phyloP scores from a whole-genome alignment of 2,113 vertebrate genomes.

The Periophthalmodon schlosseri region DNA sequence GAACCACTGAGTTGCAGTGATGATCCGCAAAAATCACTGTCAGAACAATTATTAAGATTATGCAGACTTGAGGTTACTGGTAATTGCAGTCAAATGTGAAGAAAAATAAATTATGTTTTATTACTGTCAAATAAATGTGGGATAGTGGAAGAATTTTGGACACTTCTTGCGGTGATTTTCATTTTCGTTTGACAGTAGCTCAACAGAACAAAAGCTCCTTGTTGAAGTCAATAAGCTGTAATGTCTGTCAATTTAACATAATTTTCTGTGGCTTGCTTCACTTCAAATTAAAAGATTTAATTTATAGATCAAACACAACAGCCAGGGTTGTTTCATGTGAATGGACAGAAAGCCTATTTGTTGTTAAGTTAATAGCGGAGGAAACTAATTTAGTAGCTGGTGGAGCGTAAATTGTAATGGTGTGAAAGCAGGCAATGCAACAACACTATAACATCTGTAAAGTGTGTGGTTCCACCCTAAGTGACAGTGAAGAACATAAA shows the following conservation, averaged over 20 bases:
- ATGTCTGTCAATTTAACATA: background rate
- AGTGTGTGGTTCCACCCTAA: constrained; percentile 24
- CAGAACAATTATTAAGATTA: constrained; percentile 14
- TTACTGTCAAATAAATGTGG: constrained; percentile 26
- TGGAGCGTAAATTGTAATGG: constrained; percentile 9
- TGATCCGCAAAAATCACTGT: constrained; percentile 7
- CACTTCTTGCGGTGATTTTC: constrained; percentile 24
- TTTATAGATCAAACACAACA: constrained; percentile 2
- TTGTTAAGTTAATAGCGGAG: background rate
- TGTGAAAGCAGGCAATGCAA: constrained; percentile 38
- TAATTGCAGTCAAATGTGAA: constrained; percentile 22
- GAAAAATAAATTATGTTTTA: constrained; percentile 23
- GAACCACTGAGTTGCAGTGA: background rate
- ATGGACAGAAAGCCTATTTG: background rate
- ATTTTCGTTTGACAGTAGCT: constrained; percentile 27
- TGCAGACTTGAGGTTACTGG: constrained; percentile 49
- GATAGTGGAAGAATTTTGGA: constrained; percentile 27
- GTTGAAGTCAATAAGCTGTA: constrained; percentile 11
- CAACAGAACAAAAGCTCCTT: constrained; percentile 27
- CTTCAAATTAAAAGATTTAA: background rate
- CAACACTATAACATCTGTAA: constrained; percentile 20
- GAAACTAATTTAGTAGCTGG: constrained; percentile 41
- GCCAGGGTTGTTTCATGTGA: background rate
- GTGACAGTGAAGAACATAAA: constrained; percentile 20
- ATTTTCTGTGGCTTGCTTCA: constrained; percentile 4